A percentile compares a stretch with the other conserved stretches of the same genome.
phyloP scores from a whole-genome alignment of 2,888 invertebrate genomes.

The Leptodirus hochenwartii region DNA sequence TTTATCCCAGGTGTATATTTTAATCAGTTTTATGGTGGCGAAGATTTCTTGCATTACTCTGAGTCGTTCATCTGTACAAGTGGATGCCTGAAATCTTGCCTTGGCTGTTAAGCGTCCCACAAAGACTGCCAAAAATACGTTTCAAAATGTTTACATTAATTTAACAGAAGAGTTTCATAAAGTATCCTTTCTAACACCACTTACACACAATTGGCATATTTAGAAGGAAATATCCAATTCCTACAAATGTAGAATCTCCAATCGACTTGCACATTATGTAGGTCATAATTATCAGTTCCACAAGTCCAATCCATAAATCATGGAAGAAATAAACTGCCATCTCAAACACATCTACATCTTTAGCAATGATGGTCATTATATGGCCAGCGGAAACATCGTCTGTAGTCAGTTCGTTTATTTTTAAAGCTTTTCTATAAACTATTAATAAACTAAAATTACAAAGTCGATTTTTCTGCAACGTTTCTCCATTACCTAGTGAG shows the following conservation, averaged over 20 bases:
- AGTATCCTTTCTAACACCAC: too few species aligned
- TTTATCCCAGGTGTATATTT: slow-evolving; percentile 81
- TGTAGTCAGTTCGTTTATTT: slow-evolving; percentile 33
- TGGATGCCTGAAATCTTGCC: slow-evolving; percentile 61
- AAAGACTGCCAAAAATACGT: too few species aligned
- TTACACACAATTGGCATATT: slow-evolving; percentile 28
- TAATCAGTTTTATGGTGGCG: slow-evolving; percentile 67
- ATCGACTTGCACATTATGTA: slow-evolving; percentile 44
- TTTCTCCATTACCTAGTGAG: too few species aligned
- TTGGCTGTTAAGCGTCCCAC: too few species aligned
- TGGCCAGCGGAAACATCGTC: slow-evolving; percentile 51
- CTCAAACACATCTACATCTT: slow-evolving; percentile 84
- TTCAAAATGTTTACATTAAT: too few species aligned
- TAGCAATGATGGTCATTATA: slow-evolving; percentile 74
- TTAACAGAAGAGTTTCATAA: too few species aligned
- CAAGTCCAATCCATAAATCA: slow-evolving; percentile 80
- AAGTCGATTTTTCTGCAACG: too few species aligned
- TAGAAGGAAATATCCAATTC: slow-evolving; percentile 30
- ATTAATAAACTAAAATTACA: too few species aligned
- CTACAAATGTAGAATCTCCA: slow-evolving; percentile 29
- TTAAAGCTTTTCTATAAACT: slow-evolving; percentile 53
- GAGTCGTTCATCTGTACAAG: slow-evolving; percentile 74
- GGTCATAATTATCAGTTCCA: slow-evolving; percentile 63
- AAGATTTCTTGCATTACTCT: slow-evolving; percentile 80
- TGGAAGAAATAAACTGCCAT: slow-evolving; percentile 71